Conservation (phyloP, 2,888 invertebrate species). For the Drosophila quinaria region DNA sequence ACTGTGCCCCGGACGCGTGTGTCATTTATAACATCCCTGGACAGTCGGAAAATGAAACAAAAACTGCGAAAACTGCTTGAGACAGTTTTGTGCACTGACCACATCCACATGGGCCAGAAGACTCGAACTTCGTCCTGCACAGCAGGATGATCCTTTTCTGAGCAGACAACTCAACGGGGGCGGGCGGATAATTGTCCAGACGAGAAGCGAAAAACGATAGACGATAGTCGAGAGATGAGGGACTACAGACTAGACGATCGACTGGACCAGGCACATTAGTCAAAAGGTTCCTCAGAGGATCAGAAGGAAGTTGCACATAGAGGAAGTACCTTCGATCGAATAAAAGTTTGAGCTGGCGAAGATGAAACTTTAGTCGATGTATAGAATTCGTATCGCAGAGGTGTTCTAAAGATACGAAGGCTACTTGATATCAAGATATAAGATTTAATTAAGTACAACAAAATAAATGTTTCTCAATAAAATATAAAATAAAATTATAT, state of each 20-base stretch:
- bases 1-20: constrained; percentile 50
- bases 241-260: neutral
- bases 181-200: constrained; percentile 59
- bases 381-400: neutral
- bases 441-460: too few species aligned
- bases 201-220: constrained; percentile 3
- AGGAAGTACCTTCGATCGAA: constrained; percentile 10
- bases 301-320: constrained; percentile 2
- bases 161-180: constrained; percentile 65
- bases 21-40: constrained; percentile 70
- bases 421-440: too few species aligned
- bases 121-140: constrained; percentile 31
- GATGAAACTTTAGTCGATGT: neutral
- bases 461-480: neutral
- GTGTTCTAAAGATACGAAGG: too few species aligned
- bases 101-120: constrained; percentile 50
- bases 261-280: constrained; percentile 15
- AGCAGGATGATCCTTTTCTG: constrained; percentile 69
- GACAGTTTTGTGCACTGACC: constrained; percentile 54
- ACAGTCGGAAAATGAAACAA: constrained; percentile 10
- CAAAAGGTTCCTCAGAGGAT: constrained; percentile 1
- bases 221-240: neutral
- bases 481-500: neutral
- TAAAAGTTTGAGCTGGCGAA: neutral
- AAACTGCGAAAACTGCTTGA: constrained; percentile 63